Conservation (phyloP, 2,113 vertebrate species). For the Tonatia bakeri region DNA sequence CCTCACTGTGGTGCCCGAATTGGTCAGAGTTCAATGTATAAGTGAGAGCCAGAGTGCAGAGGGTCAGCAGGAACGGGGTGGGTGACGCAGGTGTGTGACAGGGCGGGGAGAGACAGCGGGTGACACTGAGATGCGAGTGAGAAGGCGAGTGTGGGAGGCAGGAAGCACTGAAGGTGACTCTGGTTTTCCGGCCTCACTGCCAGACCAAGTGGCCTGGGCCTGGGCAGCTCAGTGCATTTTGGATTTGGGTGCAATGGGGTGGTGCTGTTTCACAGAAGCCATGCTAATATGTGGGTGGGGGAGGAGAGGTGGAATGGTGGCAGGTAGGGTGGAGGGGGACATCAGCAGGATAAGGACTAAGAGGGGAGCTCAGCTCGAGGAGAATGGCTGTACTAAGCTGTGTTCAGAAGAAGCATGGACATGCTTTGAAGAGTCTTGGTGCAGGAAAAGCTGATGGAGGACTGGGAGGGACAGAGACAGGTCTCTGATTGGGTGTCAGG, state of each 20-base stretch:
- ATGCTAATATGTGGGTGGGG: neutral
- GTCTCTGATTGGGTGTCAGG: neutral
- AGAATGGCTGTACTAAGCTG: neutral
- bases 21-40: neutral
- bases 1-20: neutral
- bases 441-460: neutral
- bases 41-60: accelerated
- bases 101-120: accelerated
- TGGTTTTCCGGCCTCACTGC: neutral
- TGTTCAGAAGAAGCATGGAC: neutral
- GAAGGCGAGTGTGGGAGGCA: neutral
- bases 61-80: neutral
- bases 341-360: neutral
- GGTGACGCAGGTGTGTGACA: neutral
- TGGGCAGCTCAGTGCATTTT: neutral
- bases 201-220: neutral
- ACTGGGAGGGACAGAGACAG: accelerated
- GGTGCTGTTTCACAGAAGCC: too few relatives aligned
- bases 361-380: neutral
- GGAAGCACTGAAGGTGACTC: neutral
- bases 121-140: neutral
- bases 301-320: neutral
- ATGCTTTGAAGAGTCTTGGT: neutral
- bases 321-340: too few relatives aligned
- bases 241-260: neutral